phyloP scores from a whole-genome alignment of 2,797 vertebrate species.

The Discoglossus pictus region DNA sequence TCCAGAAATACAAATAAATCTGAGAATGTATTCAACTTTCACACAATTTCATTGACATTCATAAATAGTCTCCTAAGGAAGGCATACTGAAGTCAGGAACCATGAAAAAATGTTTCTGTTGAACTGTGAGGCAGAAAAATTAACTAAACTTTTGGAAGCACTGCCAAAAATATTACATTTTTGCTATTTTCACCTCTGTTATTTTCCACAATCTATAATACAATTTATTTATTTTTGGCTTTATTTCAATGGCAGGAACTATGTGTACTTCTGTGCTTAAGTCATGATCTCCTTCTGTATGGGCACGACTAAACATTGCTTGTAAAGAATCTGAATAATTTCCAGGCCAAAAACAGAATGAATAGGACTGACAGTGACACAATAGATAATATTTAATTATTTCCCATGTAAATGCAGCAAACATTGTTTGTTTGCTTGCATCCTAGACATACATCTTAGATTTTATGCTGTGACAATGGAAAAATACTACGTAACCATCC shows the following conservation, averaged over 20 bases:
- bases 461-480: too few species aligned
- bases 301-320: too few species aligned
- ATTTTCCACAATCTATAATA: constrained; percentile 11
- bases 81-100: constrained; percentile 1
- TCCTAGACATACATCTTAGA: too few species aligned
- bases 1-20: constrained; percentile 18
- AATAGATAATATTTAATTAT: too few species aligned
- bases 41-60: constrained; percentile 21
- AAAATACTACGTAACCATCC: too few species aligned
- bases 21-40: constrained; percentile 15
- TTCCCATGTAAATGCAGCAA: too few species aligned
- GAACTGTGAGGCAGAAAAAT: not conserved
- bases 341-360: too few species aligned
- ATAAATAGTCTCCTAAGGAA: constrained; percentile 19
- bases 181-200: constrained; percentile 29
- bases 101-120: constrained; percentile 33
- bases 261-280: not conserved
- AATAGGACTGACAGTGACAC: too few species aligned
- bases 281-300: not conserved
- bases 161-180: constrained; percentile 31
- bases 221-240: not conserved
- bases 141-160: constrained; percentile 15
- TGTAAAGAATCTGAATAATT: too few species aligned
- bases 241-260: constrained; percentile 11
- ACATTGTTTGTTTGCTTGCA: too few species aligned